Percentiles rank a stretch among this genome's conserved stretches.
Evolutionary conservation across 2,888 invertebrate species (phyloP).

Genomic region (Lycocerus yunnanus): DNA sequence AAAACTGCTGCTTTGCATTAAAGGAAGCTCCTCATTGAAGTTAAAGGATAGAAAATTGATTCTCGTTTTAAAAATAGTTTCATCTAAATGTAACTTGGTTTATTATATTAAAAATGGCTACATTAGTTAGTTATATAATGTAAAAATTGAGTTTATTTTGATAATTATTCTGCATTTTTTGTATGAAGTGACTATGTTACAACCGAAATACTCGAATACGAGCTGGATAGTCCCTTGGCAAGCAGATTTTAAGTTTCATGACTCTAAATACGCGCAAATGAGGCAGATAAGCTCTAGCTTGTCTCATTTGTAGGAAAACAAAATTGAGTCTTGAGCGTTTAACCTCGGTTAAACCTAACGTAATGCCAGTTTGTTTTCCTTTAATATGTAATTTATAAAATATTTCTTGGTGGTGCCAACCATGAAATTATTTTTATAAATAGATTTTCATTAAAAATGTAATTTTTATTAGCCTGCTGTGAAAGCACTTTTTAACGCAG

Average conservation of each 20-base stretch:
- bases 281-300: neutral
- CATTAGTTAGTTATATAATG: neutral
- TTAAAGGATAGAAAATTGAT: no score
- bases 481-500: neutral
- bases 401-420: neutral
- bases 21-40: no score
- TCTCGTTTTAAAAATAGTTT: no score
- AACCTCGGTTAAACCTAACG: neutral
- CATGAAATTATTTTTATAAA: neutral
- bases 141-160: no score
- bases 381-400: neutral
- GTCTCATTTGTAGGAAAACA: neutral
- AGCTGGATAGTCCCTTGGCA: neutral
- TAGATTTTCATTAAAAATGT: neutral
- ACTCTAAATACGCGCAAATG: neutral
- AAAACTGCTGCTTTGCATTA: no score
- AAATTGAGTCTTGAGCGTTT: neutral
- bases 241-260: neutral
- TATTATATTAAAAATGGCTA: no score
- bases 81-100: no score
- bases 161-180: neutral
- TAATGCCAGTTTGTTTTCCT: neutral
- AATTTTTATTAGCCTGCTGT: neutral
- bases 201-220: neutral
- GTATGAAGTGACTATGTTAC: neutral